Base-by-base conservation (phyloP, 2,888 invertebrate genomes). In the Thecophora atra region DNA sequence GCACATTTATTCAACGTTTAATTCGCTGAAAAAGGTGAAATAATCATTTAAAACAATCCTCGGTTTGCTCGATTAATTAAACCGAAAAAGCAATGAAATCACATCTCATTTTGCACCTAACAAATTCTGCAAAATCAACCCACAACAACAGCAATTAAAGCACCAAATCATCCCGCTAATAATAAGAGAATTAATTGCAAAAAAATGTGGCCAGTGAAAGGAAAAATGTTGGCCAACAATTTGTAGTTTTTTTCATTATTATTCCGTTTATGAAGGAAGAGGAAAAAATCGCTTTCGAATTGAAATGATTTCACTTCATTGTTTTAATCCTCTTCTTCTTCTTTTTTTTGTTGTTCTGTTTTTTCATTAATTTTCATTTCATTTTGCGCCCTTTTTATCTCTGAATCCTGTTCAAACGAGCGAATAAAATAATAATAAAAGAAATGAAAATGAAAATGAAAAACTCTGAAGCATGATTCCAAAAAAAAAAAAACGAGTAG, bases 401-500 rank as follows among this genome's bases (percentile, higher is more conserved):
- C 24, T 3, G 11, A 54, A 24, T 19, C 21, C n/a, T 64, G 44
- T 54, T 56, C 56, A 56, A 56, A 56, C 13, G 47, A n/a, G 15
- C n/a, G 47, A 47, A 47, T 37, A 37, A 8, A 37, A 37, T 2
- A 37, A 37, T 37, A 37, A 37, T 37, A 52, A 52, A 8, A 52
- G 17, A 52, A 52, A 19, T 17, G 6, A 52, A n/a, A n/a, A n/a
- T 13, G 54, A 54, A 54, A 54, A 6, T 13, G 54, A 54, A 54
- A 54, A 17, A 54, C 8, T 54, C n/a, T 54, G 19, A 19, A 54
- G 54, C 17, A 54, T 15, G 64, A 64, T 7, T 24, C 26, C 8
- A 37, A 44, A 17, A 42, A 64, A 64, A 64, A 64, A 47, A 4
- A 47, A 47, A 64, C n/a, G n/a, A n/a, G n/a, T 47, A 21, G 26